A percentile compares a stretch with the other conserved stretches of the same genome.
Conservation (phyloP, 2,113 vertebrate genomes). For the Myotis lucifugus region DNA sequence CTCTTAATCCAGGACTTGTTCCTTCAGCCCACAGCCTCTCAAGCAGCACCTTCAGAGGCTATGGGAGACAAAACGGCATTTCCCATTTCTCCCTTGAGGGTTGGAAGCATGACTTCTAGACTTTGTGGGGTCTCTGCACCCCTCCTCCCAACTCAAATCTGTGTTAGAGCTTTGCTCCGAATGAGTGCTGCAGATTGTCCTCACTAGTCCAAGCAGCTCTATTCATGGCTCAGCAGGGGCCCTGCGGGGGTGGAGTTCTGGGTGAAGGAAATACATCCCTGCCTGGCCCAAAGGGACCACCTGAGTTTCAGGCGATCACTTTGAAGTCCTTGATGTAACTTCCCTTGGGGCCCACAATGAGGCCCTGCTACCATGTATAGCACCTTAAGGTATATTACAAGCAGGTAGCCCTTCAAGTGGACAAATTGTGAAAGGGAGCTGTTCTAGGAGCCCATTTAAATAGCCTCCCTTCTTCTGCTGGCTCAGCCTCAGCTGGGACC, state of each 20-base stretch:
- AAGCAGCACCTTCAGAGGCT: not conserved
- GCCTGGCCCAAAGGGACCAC: not conserved
- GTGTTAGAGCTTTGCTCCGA: not conserved
- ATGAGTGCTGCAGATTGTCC: not conserved
- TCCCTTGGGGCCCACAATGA: not conserved
- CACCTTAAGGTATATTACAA: not conserved
- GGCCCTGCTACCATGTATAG: not conserved
- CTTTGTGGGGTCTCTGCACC: not conserved
- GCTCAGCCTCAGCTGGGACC: not conserved
- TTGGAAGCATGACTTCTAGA: not conserved
- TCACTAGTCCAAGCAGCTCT: not conserved
- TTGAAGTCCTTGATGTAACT: not conserved
- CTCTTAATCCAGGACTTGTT: not conserved
- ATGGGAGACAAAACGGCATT: not conserved
- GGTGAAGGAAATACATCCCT: not conserved
- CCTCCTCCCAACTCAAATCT: not conserved
- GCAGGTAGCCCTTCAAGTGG: not conserved
- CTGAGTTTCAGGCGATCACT: not conserved
- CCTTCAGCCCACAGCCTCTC: not conserved
- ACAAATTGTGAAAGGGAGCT: not conserved
- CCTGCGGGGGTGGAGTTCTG: not conserved
- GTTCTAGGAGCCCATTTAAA: not conserved
- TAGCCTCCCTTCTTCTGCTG: not conserved
- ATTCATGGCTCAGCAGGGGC: not conserved
- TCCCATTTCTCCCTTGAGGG: not conserved